Base-by-base conservation (phyloP, 2,113 vertebrate genomes). In the Triplophysa siluroides region DNA sequence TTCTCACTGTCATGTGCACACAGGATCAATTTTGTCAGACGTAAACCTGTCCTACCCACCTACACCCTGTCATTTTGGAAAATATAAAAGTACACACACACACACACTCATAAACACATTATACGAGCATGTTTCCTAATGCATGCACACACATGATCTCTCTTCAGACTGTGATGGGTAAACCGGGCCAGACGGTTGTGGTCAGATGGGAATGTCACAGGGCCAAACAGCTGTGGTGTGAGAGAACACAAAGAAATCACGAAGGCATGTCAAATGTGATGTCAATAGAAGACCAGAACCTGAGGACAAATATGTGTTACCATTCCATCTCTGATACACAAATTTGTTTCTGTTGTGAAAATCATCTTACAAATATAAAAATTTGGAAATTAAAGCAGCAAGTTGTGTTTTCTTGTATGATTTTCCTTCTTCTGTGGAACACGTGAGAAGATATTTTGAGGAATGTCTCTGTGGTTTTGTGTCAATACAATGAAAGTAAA, bases 141-240 rank as follows among this genome's bases (percentile, higher is more conserved):
- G 18, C 52, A 19, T 19, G 18, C 18, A n/a, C 52, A 56, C 18
- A 56, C 47, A 13, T 56, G 52, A 56, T 56, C 52, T 19, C 16
- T 18, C 45, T 19, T 19, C 13, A 19, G 16, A 10, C 60, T 50
- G 74, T 70, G 16, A 8, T 52, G 21, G 45, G 45, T 13, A 45
- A 41, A 64, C 21, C 29, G 23, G 18, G 73, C 64, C 58, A 50
- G 13, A 60, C 62, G 80, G 78, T 43, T 52, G 66, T 70, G 67
- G 56, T 62, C 29, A 23, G 52, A 62, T 79, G 66, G 54, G 78
- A 71, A 70, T 60, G 10, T 43, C 60, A 43, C 67, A 24, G 21
- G 19, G 78, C 67, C 67, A 79, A 62, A 71, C 78, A 79, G 67
- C 67, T 79, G 78, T 63, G 56, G 52, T 43, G 26, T 29, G 23